Conservation (phyloP, 1,140 invertebrate species). For the Mylabris phalerata region DNA sequence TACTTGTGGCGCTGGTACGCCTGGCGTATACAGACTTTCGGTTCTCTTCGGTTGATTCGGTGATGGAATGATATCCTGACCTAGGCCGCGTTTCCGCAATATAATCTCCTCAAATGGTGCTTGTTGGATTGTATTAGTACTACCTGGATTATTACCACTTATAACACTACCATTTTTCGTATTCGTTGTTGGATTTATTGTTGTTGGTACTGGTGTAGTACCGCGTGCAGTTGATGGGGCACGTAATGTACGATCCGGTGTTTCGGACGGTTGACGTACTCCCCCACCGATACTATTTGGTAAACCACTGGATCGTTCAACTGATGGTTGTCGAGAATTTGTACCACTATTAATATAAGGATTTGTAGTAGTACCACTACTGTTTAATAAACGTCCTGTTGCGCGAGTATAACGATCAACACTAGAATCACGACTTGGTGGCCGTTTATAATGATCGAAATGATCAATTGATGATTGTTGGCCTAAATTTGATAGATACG, state of each 20-base stretch:
- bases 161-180: slow-evolving; percentile 22
- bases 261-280: slow-evolving; percentile 39
- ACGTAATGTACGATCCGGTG: slow-evolving; percentile 43
- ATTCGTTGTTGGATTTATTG: slow-evolving; percentile 8
- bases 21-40: slow-evolving; percentile 68
- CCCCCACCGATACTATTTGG: slow-evolving; percentile 43
- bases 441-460: slow-evolving; percentile 89
- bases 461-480: slow-evolving; percentile 57
- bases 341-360: slow-evolving; percentile 33
- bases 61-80: slow-evolving; percentile 81
- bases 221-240: slow-evolving; percentile 36
- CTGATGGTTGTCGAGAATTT: slow-evolving; percentile 67
- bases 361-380: slow-evolving; percentile 25
- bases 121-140: slow-evolving; percentile 13
- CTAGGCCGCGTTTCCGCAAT: slow-evolving; percentile 67
- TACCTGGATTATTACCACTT: slow-evolving; percentile 21
- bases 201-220: slow-evolving; percentile 42
- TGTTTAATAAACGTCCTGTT: slow-evolving; percentile 41
- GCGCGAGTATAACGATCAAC: slow-evolving; percentile 72
- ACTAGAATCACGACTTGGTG: slow-evolving; percentile 79
- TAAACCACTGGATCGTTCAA: slow-evolving; percentile 52
- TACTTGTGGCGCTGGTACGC: slow-evolving; percentile 20
- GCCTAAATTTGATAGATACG: slow-evolving; percentile 45
- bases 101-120: slow-evolving; percentile 74
- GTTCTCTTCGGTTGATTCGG: slow-evolving; percentile 79